Conservation (phyloP, 2,113 vertebrate genomes). For the Guaruba guarouba region DNA sequence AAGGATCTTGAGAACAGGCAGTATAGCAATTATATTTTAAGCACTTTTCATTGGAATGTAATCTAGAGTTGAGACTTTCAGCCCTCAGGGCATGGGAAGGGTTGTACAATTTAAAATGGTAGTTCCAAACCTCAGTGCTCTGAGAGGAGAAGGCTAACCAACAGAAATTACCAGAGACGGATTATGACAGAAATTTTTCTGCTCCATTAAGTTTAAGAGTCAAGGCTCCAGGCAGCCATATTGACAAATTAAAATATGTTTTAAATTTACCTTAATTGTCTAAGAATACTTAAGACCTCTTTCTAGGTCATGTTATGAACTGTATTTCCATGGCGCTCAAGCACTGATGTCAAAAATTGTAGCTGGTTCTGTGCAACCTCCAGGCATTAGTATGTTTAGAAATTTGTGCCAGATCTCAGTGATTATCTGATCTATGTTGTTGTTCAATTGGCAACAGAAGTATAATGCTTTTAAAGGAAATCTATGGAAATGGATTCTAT, state of each 20-base stretch:
- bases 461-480: not conserved
- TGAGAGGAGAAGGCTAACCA: not conserved
- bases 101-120: not conserved
- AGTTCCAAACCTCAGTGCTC: not conserved
- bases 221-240: not conserved
- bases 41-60: not conserved
- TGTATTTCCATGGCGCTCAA: not conserved
- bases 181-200: not conserved
- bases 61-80: not conserved
- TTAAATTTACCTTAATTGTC: conserved; percentile 1
- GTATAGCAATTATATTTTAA: not conserved
- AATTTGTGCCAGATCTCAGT: not conserved
- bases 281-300: not conserved
- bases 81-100: not conserved
- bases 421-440: not conserved
- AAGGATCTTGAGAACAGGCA: not conserved
- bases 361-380: not conserved
- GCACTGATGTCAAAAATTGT: not conserved
- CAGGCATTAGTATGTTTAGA: not conserved
- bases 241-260: not conserved
- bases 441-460: not conserved
- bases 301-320: not conserved
- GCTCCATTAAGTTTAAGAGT: not conserved
- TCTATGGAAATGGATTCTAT: not conserved
- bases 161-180: not conserved